These are phyloP conservation scores for Drosophila robusta DNA, from an alignment of 2,888 invertebrate genomes.

Conservation along the genomic window DNA sequence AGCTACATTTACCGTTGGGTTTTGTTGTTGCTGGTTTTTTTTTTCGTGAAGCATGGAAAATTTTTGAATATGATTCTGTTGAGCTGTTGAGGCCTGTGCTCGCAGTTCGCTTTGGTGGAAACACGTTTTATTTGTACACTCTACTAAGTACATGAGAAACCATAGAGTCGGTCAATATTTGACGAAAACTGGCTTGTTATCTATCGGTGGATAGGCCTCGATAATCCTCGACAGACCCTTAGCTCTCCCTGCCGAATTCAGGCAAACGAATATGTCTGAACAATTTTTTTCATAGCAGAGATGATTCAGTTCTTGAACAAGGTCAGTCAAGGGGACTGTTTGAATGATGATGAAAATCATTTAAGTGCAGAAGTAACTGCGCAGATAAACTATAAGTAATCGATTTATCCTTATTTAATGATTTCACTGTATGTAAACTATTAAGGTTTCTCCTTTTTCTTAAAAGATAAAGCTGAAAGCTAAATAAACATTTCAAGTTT, in stretches of 20 bases:
- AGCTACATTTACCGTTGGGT: slow-evolving; percentile 20
- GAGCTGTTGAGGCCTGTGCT: slow-evolving; percentile 30
- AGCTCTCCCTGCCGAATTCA: background rate
- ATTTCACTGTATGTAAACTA: too few relatives aligned
- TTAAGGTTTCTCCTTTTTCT: too few relatives aligned
- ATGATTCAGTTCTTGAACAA: background rate
- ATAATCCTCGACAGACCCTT: slow-evolving; percentile 28
- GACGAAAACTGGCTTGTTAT: slow-evolving; percentile 26
- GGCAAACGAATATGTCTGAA: background rate
- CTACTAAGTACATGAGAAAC: slow-evolving; percentile 6
- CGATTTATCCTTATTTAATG: too few relatives aligned
- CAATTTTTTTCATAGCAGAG: background rate
- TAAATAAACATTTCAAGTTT: too few relatives aligned
- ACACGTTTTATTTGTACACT: slow-evolving; percentile 57
- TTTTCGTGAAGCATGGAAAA: slow-evolving; percentile 44
- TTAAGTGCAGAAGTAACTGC: background rate
- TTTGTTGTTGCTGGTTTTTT: slow-evolving; percentile 6
- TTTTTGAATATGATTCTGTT: slow-evolving; percentile 34
- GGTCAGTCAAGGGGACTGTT: background rate
- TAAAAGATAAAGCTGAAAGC: too few relatives aligned
- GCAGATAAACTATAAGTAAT: background rate
- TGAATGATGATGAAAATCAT: background rate
- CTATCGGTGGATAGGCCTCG: slow-evolving; percentile 19
- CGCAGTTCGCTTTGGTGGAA: background rate
- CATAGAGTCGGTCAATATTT: slow-evolving; percentile 36